Percentiles rank a stretch among this genome's conserved stretches.
Conservation (phyloP, 2,888 invertebrate genomes). For the Brachypalpus laphriformis region DNA sequence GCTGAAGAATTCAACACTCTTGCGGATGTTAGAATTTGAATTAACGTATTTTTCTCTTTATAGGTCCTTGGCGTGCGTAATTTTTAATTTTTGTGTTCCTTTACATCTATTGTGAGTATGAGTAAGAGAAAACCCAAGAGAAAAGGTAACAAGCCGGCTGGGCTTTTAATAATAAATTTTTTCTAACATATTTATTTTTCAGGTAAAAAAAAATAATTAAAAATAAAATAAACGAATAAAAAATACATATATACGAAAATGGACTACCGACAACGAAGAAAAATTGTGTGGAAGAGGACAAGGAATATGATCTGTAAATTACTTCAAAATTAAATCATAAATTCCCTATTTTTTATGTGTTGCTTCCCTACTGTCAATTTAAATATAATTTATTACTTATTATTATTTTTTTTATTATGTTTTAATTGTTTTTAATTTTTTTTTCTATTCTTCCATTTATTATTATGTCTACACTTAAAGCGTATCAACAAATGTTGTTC, state of each 20-base stretch:
- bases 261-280: not conserved
- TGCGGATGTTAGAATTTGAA: constrained; percentile 1
- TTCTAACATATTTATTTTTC: constrained; percentile 49
- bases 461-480: constrained; percentile 15
- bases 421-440: constrained; percentile 73
- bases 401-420: constrained; percentile 69
- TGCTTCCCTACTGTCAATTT: constrained; percentile 51
- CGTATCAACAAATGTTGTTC: not conserved
- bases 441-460: constrained; percentile 30
- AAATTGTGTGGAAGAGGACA: not conserved
- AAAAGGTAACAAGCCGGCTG: constrained; percentile 34
- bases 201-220: constrained; percentile 35
- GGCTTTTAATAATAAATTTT: not conserved
- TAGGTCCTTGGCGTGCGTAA: constrained; percentile 24
- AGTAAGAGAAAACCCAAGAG: not conserved
- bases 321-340: constrained; percentile 35
- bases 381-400: constrained; percentile 67
- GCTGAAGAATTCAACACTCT: constrained; percentile 26
- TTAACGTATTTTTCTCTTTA: constrained; percentile 75
- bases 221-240: no score
- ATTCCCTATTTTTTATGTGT: constrained; percentile 49
- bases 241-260: not conserved
- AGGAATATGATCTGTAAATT: constrained; percentile 45
- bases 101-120: not conserved
- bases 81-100: constrained; percentile 6